phyloP scores from a whole-genome alignment of 1,140 invertebrate species.

The Drosophila equinoxialis region DNA sequence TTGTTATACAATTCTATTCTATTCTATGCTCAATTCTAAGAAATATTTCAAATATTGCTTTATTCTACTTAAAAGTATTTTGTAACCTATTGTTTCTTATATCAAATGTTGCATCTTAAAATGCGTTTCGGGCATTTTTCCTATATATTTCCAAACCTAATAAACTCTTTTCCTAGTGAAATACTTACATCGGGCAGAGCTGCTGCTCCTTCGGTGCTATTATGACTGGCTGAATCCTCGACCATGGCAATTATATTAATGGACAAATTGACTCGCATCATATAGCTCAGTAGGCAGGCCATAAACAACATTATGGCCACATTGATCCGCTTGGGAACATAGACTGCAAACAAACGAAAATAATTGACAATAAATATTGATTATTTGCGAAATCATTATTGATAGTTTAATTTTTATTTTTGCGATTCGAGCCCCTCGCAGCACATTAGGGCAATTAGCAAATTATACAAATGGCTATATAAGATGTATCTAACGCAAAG shows the following conservation, averaged over 20 bases:
- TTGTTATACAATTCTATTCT: no score
- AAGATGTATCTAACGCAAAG: slow-evolving; percentile 20
- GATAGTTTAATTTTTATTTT: neutral
- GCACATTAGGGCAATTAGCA: slow-evolving; percentile 50
- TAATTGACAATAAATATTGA: slow-evolving; percentile 48
- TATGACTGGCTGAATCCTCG: slow-evolving; percentile 61
- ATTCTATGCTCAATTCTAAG: no score
- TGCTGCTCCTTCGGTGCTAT: slow-evolving; percentile 46
- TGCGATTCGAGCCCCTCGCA: slow-evolving; percentile 36
- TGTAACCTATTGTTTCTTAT: no score
- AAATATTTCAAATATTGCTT: no score
- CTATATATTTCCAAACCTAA: no score
- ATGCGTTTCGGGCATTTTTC: no score
- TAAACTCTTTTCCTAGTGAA: neutral
- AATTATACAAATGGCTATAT: slow-evolving; percentile 3
- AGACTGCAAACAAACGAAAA: slow-evolving; percentile 47
- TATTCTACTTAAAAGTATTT: no score
- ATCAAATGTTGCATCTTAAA: no score
- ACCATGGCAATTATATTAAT: slow-evolving; percentile 90
- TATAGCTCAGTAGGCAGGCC: slow-evolving; percentile 89
- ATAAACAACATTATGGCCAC: slow-evolving; percentile 89
- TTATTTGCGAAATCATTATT: slow-evolving; percentile 34
- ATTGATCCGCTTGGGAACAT: slow-evolving; percentile 78
- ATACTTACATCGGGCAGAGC: slow-evolving; percentile 70
- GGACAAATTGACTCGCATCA: slow-evolving; percentile 89